These are phyloP conservation scores for Turritopsis rubra DNA, from an alignment of 30 jellyfish, hydroid and myxozoan genomes.

Conservation along the genomic window DNA sequence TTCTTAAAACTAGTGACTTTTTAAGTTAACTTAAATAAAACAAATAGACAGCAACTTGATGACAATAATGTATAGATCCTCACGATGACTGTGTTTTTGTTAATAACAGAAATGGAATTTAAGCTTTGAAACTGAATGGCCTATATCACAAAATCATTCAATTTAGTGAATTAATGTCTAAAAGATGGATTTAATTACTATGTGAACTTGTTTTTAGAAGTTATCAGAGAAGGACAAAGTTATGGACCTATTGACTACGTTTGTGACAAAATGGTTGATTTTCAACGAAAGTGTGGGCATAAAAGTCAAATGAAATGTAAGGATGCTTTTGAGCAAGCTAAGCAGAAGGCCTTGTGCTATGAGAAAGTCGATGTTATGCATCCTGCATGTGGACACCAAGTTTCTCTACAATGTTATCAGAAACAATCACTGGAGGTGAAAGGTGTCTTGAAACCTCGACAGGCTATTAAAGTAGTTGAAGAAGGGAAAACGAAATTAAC, in stretches of 20 bases:
- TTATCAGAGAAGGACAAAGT: conserved; percentile 18
- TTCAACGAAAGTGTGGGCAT: conserved; percentile 8
- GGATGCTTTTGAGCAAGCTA: conserved; percentile 23
- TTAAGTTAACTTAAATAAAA: too few relatives aligned
- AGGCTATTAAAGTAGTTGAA: conserved; percentile 1
- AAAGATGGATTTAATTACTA: too few relatives aligned
- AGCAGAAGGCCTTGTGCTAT: background rate
- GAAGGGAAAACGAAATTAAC: background rate
- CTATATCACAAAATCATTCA: too few relatives aligned
- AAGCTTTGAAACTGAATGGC: too few relatives aligned
- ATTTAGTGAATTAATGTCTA: too few relatives aligned
- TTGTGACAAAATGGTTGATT: conserved; percentile 18
- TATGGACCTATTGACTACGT: conserved; percentile 16
- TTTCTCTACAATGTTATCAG: background rate
- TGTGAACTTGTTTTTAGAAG: background rate
- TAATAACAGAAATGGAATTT: too few relatives aligned
- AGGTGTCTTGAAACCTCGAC: background rate
- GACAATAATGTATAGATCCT: too few relatives aligned
- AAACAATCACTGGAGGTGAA: background rate
- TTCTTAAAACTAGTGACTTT: too few relatives aligned
- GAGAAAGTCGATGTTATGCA: background rate
- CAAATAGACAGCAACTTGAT: too few relatives aligned
- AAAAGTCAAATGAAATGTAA: conserved; percentile 14
- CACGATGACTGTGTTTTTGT: too few relatives aligned
- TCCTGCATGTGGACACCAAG: conserved; percentile 27